Conservation (phyloP, 1,140 invertebrate species). For the Eriocheir sinensis region DNA sequence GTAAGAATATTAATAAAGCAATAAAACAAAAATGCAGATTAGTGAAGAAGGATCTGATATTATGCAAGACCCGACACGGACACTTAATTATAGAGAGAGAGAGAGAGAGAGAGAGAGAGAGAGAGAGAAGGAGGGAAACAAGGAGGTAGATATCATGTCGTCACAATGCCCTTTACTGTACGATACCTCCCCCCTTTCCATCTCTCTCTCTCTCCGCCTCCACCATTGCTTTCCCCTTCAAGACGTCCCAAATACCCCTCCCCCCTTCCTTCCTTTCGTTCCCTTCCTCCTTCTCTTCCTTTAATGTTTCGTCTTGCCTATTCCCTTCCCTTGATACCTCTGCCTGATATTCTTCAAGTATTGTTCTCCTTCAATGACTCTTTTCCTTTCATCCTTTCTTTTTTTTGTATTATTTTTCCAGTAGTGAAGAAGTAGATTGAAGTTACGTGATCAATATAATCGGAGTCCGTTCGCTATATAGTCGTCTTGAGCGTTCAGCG, state of each 20-base stretch:
- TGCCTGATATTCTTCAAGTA: not conserved
- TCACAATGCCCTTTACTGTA: not conserved
- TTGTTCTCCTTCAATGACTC: not conserved
- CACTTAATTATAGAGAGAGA: not conserved
- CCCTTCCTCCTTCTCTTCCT: not conserved
- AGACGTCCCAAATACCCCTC: not conserved
- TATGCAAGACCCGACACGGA: not conserved
- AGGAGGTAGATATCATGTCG: conserved; percentile 24
- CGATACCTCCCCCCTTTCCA: not conserved
- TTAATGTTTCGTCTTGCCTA: not conserved
- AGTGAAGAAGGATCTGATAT: not conserved
- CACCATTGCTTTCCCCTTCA: not conserved
- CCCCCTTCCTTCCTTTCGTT: not conserved
- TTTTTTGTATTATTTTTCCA: too few species aligned
- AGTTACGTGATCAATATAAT: too few species aligned
- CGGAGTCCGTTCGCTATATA: too few species aligned
- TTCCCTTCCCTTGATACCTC: not conserved
- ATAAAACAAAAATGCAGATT: not conserved
- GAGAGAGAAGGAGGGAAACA: conserved; percentile 49
- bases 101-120: conserved; percentile 54
- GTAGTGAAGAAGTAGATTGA: too few species aligned
- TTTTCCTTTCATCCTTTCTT: not conserved
- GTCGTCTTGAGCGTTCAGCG: too few species aligned
- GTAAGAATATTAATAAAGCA: not conserved
- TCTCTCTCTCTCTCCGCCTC: conserved; percentile 19